Conservation (phyloP, 1,140 invertebrate species). For the Anastrepha obliqua region DNA sequence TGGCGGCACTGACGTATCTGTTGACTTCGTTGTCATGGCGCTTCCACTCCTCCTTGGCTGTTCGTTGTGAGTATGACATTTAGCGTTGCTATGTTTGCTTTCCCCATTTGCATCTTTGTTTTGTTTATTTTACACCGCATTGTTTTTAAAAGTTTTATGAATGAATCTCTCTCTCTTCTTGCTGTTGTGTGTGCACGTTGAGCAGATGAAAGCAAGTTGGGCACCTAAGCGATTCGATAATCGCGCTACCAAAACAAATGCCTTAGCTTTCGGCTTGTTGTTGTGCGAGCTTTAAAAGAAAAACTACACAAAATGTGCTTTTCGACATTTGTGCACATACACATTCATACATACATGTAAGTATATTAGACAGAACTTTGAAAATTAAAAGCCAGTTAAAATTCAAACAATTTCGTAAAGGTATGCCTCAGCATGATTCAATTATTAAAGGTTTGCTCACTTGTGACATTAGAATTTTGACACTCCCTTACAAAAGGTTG, state of each 20-base stretch:
- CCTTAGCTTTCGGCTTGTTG: not conserved
- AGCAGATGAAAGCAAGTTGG: not conserved
- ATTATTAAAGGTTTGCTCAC: too few species aligned
- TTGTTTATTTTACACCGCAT: conserved; percentile 14
- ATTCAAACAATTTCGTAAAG: too few species aligned
- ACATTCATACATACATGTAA: too few species aligned
- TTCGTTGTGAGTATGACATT: conserved; percentile 41
- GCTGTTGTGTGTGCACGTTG: not conserved
- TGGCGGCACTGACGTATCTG: not conserved
- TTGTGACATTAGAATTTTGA: too few species aligned
- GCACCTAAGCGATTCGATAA: not conserved
- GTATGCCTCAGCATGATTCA: too few species aligned
- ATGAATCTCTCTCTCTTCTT: conserved; percentile 38
- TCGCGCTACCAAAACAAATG: not conserved
- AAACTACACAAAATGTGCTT: too few species aligned
- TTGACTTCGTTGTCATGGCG: conserved; percentile 39
- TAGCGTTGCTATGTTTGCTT: conserved; percentile 42
- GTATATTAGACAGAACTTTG: too few species aligned
- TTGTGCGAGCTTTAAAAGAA: not conserved
- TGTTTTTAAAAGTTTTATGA: conserved; percentile 32
- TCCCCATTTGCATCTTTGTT: not conserved
- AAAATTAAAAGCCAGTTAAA: too few species aligned
- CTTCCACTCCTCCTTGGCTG: conserved; percentile 12
- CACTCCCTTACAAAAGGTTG: too few species aligned
- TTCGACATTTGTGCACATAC: too few species aligned